Conservation (phyloP, 2,888 invertebrate species). For the Dryobotodes eremita region DNA sequence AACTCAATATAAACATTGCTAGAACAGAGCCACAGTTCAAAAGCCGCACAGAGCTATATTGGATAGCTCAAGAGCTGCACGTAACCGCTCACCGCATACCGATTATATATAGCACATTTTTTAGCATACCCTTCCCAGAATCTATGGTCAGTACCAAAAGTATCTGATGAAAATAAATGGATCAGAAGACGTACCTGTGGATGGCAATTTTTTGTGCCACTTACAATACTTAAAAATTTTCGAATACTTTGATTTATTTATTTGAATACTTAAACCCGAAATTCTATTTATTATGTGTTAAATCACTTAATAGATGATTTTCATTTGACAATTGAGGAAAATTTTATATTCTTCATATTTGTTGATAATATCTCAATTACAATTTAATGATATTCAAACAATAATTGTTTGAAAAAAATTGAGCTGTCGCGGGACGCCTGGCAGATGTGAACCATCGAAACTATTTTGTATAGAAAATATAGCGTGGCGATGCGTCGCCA, state of each 20-base stretch:
- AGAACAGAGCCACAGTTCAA: conserved; percentile 12
- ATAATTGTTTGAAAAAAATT: neutral
- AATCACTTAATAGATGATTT: neutral
- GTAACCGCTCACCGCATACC: neutral
- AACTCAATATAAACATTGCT: neutral
- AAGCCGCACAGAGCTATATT: neutral
- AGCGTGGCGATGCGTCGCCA: no score
- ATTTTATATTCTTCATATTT: neutral
- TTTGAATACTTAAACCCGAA: neutral
- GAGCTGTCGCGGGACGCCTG: no score
- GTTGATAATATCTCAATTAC: no score
- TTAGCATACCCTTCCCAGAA: neutral
- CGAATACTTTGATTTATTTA: neutral
- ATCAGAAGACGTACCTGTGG: neutral
- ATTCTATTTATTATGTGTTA: neutral
- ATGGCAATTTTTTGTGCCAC: neutral
- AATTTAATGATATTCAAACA: neutral
- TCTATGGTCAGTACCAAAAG: neutral
- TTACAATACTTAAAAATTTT: neutral
- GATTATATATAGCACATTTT: neutral
- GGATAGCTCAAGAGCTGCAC: neutral
- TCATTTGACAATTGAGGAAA: neutral
- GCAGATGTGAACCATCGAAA: no score
- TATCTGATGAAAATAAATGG: neutral
- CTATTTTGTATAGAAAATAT: no score